Conservation (phyloP, 2,113 vertebrate species). For the Gila orcuttii region DNA sequence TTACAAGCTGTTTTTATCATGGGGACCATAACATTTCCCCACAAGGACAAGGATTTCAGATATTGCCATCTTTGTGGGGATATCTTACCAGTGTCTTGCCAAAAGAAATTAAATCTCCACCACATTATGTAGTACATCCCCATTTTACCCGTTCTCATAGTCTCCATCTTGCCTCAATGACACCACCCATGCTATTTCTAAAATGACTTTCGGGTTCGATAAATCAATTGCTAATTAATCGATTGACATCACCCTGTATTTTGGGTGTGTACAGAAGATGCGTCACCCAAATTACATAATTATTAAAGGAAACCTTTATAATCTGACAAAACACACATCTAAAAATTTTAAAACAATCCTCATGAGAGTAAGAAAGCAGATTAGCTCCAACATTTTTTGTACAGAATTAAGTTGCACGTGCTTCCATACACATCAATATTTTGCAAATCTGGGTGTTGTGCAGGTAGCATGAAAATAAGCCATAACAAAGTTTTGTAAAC, state of each 20-base stretch:
- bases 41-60: no score
- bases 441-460: background rate
- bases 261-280: background rate
- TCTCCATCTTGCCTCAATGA: background rate
- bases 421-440: background rate
- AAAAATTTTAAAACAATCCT: no score
- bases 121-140: background rate
- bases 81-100: no score
- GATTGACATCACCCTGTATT: background rate
- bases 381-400: no score
- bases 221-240: background rate
- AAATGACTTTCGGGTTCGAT: no score
- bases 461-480: background rate
- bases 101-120: background rate
- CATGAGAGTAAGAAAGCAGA: no score
- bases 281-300: background rate
- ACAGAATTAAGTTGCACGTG: background rate
- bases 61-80: no score
- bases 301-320: background rate
- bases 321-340: background rate
- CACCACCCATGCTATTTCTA: no score
- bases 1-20: no score
- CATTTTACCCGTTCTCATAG: background rate
- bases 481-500: background rate
- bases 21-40: no score